Evolutionary conservation across 2,113 vertebrate genomes (phyloP).

Genomic region (Dicrurus megarhynchus): DNA sequence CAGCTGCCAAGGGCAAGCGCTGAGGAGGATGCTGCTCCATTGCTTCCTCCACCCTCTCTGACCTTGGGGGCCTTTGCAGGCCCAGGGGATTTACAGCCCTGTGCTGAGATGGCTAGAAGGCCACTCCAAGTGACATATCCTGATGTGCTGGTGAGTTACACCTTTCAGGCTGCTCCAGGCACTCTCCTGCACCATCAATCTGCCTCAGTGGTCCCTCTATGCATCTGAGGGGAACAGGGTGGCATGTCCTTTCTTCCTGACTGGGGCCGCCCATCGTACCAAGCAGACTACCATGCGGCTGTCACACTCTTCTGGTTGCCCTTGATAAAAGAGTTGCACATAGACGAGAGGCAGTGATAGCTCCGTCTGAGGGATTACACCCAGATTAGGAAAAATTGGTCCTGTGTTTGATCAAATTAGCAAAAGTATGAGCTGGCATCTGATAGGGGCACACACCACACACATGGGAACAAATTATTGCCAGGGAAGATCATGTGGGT

Average conservation of each 20-base stretch:
- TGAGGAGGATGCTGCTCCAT: neutral
- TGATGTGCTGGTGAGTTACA: neutral
- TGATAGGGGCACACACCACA: neutral
- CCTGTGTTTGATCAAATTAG: neutral
- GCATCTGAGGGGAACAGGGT: neutral
- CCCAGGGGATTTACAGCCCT: neutral
- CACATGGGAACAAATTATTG: neutral
- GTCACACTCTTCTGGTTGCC: neutral
- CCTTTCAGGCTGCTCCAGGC: neutral
- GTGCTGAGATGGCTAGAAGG: neutral
- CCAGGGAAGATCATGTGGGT: neutral
- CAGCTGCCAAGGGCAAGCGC: neutral
- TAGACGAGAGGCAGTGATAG: neutral
- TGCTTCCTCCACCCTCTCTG: neutral
- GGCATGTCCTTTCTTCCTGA: neutral
- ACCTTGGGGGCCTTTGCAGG: neutral
- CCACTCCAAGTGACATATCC: neutral
- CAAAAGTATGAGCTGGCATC: neutral
- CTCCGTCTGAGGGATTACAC: neutral
- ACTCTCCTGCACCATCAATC: neutral
- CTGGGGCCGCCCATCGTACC: neutral
- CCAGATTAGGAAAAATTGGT: neutral
- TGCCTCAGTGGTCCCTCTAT: accelerated
- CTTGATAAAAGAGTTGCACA: neutral
- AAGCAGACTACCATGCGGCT: neutral